A percentile compares a stretch with the other conserved stretches of the same genome.
phyloP scores from a whole-genome alignment of 1,140 invertebrate species.

The Nixonia krombeini region DNA sequence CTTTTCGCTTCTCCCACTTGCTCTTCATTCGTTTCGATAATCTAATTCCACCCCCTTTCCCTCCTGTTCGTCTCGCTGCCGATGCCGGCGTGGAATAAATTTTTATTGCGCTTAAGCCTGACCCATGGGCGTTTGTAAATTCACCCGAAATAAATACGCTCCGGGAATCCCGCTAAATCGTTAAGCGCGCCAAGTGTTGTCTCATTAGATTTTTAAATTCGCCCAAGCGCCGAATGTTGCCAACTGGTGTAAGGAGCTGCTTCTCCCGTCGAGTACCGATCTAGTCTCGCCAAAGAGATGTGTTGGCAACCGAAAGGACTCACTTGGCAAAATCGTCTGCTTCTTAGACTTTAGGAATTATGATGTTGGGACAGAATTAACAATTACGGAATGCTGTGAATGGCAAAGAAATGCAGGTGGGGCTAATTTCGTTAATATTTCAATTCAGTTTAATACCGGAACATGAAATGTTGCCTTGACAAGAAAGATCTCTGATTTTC shows the following conservation, averaged over 20 bases:
- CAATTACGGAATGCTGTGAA: too few relatives aligned
- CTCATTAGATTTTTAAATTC: slow-evolving; percentile 44
- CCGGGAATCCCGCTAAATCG: slow-evolving; percentile 26
- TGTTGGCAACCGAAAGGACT: slow-evolving; percentile 19
- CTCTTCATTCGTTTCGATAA: slow-evolving; percentile 49
- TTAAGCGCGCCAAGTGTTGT: slow-evolving; percentile 38
- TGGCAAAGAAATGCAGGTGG: too few relatives aligned
- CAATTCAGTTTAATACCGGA: too few relatives aligned
- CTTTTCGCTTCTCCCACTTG: slow-evolving; percentile 42
- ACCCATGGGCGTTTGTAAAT: slow-evolving; percentile 29
- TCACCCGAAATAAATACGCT: slow-evolving; percentile 3
- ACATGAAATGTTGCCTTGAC: too few relatives aligned
- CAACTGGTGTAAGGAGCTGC: slow-evolving; percentile 12
- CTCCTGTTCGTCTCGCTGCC: too few relatives aligned
- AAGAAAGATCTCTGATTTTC: too few relatives aligned
- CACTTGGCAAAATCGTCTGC: too few relatives aligned
- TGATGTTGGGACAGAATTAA: too few relatives aligned
- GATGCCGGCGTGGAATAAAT: slow-evolving; percentile 54
- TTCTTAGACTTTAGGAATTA: too few relatives aligned
- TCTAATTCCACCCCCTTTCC: slow-evolving; percentile 47
- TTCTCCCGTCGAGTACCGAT: too few relatives aligned
- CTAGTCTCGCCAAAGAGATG: too few relatives aligned
- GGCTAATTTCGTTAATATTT: too few relatives aligned
- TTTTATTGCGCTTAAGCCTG: slow-evolving; percentile 56
- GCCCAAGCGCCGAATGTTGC: slow-evolving; percentile 15